Evolutionary conservation across 2,888 invertebrate species (phyloP).

Genomic region (Sericinus montela): DNA sequence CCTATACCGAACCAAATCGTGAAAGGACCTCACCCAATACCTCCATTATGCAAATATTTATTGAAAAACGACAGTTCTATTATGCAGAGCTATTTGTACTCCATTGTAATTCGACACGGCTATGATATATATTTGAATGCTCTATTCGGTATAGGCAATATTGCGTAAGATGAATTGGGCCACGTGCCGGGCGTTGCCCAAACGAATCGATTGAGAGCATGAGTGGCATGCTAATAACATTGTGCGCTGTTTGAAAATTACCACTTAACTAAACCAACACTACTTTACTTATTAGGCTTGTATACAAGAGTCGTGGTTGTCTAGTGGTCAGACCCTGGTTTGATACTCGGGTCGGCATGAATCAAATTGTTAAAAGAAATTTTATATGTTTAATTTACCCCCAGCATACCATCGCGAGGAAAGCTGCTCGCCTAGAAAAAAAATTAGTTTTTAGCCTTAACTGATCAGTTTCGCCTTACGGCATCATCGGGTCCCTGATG

Average conservation of each 20-base stretch:
- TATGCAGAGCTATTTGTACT: background rate
- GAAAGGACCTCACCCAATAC: background rate
- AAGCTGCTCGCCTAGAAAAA: too few species aligned
- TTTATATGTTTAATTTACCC: too few species aligned
- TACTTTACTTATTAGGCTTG: too few species aligned
- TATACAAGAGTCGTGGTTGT: too few species aligned
- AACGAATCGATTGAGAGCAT: conserved; percentile 21
- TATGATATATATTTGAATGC: conserved; percentile 16
- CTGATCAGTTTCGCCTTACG: too few species aligned
- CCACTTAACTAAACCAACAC: background rate
- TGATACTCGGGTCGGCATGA: too few species aligned
- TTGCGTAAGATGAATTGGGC: conserved; percentile 25
- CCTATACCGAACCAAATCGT: too few species aligned
- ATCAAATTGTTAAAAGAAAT: too few species aligned
- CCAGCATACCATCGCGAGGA: too few species aligned
- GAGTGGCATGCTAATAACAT: conserved; percentile 29
- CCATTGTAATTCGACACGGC: conserved; percentile 7
- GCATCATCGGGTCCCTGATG: too few species aligned
- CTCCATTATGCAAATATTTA: conserved; percentile 7
- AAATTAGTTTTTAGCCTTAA: too few species aligned
- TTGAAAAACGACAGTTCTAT: conserved; percentile 2
- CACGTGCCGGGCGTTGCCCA: conserved; percentile 31
- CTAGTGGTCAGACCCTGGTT: too few species aligned
- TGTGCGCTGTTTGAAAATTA: conserved; percentile 18
- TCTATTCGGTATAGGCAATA: conserved; percentile 10